phyloP scores from a whole-genome alignment of 2,797 vertebrate species.

The Sebastes nivosus region DNA sequence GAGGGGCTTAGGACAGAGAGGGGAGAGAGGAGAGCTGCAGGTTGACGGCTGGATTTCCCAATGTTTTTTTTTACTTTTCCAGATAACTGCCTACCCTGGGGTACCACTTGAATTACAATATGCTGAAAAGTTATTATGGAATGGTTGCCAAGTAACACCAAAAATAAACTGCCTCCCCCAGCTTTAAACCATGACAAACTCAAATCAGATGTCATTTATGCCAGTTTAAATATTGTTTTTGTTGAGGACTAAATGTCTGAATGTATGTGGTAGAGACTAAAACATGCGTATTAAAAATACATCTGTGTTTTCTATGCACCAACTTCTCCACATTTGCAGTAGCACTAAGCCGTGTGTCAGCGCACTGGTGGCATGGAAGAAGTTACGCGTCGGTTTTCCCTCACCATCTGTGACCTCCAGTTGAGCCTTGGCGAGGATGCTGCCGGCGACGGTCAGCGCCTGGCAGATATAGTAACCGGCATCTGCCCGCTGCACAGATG shows the following conservation, averaged over 20 bases:
- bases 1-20: no score
- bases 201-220: background rate
- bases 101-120: no score
- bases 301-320: background rate
- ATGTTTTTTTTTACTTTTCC: no score
- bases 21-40: no score
- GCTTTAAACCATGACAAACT: constrained; percentile 8
- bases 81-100: no score
- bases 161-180: no score
- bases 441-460: constrained; percentile 97
- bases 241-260: background rate
- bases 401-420: constrained; percentile 99
- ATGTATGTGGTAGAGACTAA: background rate
- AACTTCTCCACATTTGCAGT: constrained; percentile 6
- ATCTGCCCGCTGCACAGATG: constrained; percentile 93
- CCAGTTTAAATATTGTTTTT: background rate
- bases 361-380: constrained; percentile 31
- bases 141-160: no score
- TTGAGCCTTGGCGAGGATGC: constrained; percentile 98
- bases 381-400: constrained; percentile 51
- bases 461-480: constrained; percentile 99
- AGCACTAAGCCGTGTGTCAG: background rate
- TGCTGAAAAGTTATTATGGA: no score
- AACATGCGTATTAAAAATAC: background rate
- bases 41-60: no score